These are phyloP conservation scores for Antitype chi DNA, from an alignment of 2,888 invertebrate species.

Conservation along the genomic window DNA sequence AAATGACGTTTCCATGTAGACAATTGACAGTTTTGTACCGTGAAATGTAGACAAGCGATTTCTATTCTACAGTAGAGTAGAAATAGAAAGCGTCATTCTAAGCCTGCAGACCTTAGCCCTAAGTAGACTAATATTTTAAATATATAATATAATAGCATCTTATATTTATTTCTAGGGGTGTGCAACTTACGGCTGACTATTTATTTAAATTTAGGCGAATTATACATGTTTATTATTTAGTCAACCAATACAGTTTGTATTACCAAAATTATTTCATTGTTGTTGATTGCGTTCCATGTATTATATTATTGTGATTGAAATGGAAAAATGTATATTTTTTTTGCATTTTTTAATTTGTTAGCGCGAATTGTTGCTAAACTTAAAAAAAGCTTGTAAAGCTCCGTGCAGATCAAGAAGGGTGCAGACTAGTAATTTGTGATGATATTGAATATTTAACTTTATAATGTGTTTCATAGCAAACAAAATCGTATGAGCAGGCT, in stretches of 20 bases:
- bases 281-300: conserved; percentile 40
- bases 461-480: not conserved
- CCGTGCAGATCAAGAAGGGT: not conserved
- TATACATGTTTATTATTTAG: conserved; percentile 7
- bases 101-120: conserved; percentile 17
- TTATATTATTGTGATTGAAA: conserved; percentile 12
- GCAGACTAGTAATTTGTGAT: not conserved
- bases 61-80: too few species aligned
- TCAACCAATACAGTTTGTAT: conserved; percentile 2
- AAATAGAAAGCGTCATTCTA: too few species aligned
- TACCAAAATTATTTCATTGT: conserved; percentile 16
- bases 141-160: conserved; percentile 7
- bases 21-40: too few species aligned
- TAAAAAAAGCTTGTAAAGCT: not conserved
- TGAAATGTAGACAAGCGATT: too few species aligned
- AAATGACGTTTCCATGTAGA: too few species aligned
- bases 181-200: conserved; percentile 3
- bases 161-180: conserved; percentile 34
- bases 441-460: not conserved
- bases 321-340: not conserved
- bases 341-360: conserved; percentile 27
- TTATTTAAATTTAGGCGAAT: conserved; percentile 15
- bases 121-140: conserved; percentile 43
- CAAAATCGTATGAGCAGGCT: not conserved
- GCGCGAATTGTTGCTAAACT: not conserved